Evolutionary conservation across 2,888 invertebrate genomes (phyloP), one percentile per base, ranked within the genome.

Genomic region (Drosophila nr. medialis): DNA sequence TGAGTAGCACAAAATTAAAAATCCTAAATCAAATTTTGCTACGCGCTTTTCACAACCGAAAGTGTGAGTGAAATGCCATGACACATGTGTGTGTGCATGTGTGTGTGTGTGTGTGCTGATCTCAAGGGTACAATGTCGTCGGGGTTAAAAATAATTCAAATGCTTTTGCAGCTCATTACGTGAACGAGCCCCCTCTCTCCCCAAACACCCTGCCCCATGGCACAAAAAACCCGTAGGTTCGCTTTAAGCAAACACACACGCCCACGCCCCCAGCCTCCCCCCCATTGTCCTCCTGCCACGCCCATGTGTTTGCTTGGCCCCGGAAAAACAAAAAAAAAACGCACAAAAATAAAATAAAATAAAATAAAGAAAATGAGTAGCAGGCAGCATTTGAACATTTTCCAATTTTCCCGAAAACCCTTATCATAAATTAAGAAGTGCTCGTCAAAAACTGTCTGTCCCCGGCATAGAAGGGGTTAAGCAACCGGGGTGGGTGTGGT

Each of bases 71-170:
- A 38, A 66, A 34, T 51, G 54, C 58, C 55, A 62, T 55, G 49
- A 48, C 61, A 61, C 64, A 63, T 63, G 69, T 49, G 67, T 21
- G 62, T 49, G 48, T 48, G 59, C 48, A 45, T 51, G 64, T 42
- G 63, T 62, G 63, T 64, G 77, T 36, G 63, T 53, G 63, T 60
- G 60, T 64, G 77, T 72, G 85, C 68, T 84, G 79, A 81, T 90
- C 91, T 90, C 91, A 90, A 87, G 86, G 89, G 87, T 90, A 90
- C 90, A 90, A 89, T 88, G 87, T 88, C 89, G 87, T 89, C 89
- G 89, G 90, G 90, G 89, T 86, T 90, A 87, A 87, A 89, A 90
- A 87, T 90, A 86, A 90, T 89, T 87, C 89, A 89, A 87, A 87
- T 86, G 87, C 86, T 90, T 90, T 88, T 75, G 86, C 90, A 88